Conservation (phyloP, 2,797 vertebrate genomes). For the Aplochiton taeniatus region DNA sequence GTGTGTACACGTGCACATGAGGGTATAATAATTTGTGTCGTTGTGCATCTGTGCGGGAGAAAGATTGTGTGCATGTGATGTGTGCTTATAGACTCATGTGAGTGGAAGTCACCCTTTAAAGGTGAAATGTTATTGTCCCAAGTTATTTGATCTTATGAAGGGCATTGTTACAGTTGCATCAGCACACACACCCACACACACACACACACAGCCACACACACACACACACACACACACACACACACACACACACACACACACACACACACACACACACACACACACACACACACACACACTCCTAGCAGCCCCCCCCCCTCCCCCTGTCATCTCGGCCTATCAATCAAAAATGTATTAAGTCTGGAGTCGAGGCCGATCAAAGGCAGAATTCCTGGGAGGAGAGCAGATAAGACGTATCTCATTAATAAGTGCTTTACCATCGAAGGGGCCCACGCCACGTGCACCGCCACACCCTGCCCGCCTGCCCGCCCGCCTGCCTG, state of each 20-base stretch:
- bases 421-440: constrained; percentile 94
- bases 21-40: constrained; percentile 30
- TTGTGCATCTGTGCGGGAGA: constrained; percentile 13
- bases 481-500: too few species aligned
- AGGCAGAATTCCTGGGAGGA: constrained; percentile 93
- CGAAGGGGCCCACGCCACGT: constrained; percentile 76
- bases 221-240: constrained; percentile 21
- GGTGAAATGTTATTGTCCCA: constrained; percentile 57
- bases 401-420: constrained; percentile 98
- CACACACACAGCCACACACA: constrained; percentile 36
- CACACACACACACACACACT: constrained; percentile 24
- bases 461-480: constrained; percentile 80
- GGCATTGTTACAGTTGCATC: constrained; percentile 72
- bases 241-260: constrained; percentile 6
- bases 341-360: constrained; percentile 99
- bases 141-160: constrained; percentile 75
- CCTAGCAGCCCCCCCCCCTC: constrained; percentile 53
- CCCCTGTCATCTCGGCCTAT: constrained; percentile 88
- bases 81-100: constrained; percentile 27
- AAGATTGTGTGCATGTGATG: constrained; percentile 31
- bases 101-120: constrained; percentile 28
- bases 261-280: constrained; percentile 9
- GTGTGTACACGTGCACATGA: constrained; percentile 48
- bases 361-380: constrained; percentile 91
- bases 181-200: constrained; percentile 45